Percentiles rank a stretch among this genome's conserved stretches.
phyloP scores from a whole-genome alignment of 2,797 vertebrate genomes.

The Tapirus indicus region DNA sequence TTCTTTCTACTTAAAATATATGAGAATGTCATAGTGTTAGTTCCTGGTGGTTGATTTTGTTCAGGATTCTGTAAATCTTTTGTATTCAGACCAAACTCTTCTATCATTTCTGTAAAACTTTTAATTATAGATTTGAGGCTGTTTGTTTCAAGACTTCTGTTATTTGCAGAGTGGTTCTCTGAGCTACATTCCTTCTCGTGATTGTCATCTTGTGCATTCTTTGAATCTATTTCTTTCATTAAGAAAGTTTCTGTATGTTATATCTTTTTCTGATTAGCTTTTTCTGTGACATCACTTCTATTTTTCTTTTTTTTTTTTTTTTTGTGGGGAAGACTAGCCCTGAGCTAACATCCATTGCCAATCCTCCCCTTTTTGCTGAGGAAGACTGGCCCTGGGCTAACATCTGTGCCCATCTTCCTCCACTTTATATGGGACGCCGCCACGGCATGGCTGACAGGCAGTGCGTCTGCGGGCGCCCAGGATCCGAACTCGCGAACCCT shows the following conservation, averaged over 20 bases:
- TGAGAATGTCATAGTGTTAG: neutral
- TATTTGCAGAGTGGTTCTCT: conserved; percentile 1
- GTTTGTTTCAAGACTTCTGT: conserved; percentile 16
- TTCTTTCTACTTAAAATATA: neutral
- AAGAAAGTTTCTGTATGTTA: neutral
- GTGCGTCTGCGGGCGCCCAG: too few relatives aligned
- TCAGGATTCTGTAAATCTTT: conserved; percentile 18
- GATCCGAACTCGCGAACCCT: too few relatives aligned
- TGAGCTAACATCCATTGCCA: too few relatives aligned
- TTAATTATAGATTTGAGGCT: conserved; percentile 37
- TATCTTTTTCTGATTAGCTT: neutral
- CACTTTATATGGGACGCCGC: too few relatives aligned
- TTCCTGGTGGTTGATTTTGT: neutral
- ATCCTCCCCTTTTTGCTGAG: too few relatives aligned
- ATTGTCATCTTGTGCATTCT: neutral
- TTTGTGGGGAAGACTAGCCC: too few relatives aligned
- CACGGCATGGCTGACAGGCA: too few relatives aligned
- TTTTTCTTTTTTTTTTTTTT: conserved; percentile 47
- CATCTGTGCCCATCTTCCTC: too few relatives aligned
- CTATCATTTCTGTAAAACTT: conserved; percentile 20
- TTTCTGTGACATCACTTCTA: neutral
- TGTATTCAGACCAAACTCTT: conserved; percentile 1
- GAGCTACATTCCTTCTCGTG: neutral
- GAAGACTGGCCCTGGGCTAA: too few relatives aligned
- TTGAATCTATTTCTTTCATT: conserved; percentile 24